These are phyloP conservation scores for Disparrhopalites patrizii DNA, from an alignment of 2,888 invertebrate genomes.

Conservation along the genomic window DNA sequence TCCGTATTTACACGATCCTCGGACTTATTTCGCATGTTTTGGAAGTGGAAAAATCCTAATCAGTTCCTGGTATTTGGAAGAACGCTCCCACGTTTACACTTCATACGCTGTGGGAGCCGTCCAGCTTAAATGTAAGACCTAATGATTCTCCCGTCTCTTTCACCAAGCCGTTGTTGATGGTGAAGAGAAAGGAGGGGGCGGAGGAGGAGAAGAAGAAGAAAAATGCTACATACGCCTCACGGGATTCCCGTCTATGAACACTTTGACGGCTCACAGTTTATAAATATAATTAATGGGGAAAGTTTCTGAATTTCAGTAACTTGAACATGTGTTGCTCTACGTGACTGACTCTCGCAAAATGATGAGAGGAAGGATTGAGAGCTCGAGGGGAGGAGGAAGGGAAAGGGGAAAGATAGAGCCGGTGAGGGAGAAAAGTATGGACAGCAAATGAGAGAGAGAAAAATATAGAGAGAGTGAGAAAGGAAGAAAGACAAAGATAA, in stretches of 20 bases:
- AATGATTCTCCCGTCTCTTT: no score
- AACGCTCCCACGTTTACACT: no score
- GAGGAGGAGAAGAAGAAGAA: neutral
- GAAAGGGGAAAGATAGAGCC: neutral
- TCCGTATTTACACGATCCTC: no score
- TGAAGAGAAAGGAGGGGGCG: neutral
- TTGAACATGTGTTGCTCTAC: neutral
- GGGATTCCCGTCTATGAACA: neutral
- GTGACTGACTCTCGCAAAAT: constrained; percentile 1
- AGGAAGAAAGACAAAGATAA: no score
- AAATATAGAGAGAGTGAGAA: no score
- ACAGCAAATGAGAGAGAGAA: neutral
- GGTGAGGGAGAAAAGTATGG: neutral
- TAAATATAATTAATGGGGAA: neutral
- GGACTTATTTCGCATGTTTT: no score
- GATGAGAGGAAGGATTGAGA: no score
- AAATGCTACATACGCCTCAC: neutral
- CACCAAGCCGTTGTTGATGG: no score
- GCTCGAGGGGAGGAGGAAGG: neutral
- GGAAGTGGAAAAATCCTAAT: no score
- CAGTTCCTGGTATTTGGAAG: no score
- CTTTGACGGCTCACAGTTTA: neutral
- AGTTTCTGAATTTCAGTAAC: neutral
- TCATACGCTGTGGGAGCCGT: no score
- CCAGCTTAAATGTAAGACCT: no score